Evolutionary conservation across 1,140 invertebrate species (phyloP).

Genomic region (Trissolcus basalis): DNA sequence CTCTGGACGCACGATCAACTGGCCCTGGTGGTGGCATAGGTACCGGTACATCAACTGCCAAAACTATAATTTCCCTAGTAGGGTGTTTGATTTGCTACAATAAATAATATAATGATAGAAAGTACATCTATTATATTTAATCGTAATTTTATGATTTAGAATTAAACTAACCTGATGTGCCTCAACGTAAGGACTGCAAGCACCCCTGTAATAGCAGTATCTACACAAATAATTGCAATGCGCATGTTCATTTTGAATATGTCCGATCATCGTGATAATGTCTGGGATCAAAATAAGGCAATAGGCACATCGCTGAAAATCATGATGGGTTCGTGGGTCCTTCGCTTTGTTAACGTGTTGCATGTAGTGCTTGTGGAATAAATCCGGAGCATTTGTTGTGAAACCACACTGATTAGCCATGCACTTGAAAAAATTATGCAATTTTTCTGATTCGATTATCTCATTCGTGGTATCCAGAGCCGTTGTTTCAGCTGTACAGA

Average conservation of each 20-base stretch:
- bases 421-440: constrained; percentile 78
- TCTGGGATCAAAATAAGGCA: constrained; percentile 63
- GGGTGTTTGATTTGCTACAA: too few relatives aligned
- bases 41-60: too few relatives aligned
- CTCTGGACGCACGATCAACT: too few relatives aligned
- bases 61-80: too few relatives aligned
- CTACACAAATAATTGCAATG: too few relatives aligned
- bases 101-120: too few relatives aligned
- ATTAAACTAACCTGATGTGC: too few relatives aligned
- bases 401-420: constrained; percentile 77
- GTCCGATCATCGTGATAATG: constrained; percentile 60
- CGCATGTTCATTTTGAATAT: constrained; percentile 61
- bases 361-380: constrained; percentile 73
- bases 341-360: constrained; percentile 59
- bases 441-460: constrained; percentile 67
- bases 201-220: too few relatives aligned
- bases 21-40: too few relatives aligned
- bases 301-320: constrained; percentile 73
- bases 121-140: too few relatives aligned
- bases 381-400: constrained; percentile 66
- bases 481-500: constrained; percentile 11
- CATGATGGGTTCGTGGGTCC: constrained; percentile 14
- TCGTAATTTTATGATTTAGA: too few relatives aligned
- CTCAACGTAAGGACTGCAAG: too few relatives aligned
- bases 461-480: constrained; percentile 54